Conservation (phyloP, 2,113 vertebrate species). For the Tenebrosternarchus preto region DNA sequence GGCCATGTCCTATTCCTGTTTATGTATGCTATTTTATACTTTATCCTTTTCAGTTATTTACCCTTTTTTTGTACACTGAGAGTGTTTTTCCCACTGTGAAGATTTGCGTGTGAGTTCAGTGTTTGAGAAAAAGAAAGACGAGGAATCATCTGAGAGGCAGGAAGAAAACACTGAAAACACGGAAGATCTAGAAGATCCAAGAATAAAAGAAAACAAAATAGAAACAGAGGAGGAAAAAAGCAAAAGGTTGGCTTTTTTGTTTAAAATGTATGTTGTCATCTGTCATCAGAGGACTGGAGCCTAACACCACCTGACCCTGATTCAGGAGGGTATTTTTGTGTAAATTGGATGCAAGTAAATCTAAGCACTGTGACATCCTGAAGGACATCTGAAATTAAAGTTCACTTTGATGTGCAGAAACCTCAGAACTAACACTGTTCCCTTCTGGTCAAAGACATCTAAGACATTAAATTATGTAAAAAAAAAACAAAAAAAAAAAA, state of each 20-base stretch:
- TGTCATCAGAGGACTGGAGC: background rate
- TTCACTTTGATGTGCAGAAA: no score
- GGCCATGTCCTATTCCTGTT: background rate
- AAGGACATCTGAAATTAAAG: no score
- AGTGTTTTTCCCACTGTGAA: conserved; percentile 35
- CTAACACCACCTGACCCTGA: background rate
- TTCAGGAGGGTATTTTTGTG: background rate
- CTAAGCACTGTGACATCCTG: no score
- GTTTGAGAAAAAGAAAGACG: conserved; percentile 60
- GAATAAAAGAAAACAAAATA: conserved; percentile 41
- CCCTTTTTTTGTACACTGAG: conserved; percentile 36
- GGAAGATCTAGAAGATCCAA: conserved; percentile 30
- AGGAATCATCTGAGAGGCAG: conserved; percentile 42
- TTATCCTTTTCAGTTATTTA: background rate
- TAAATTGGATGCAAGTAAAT: background rate
- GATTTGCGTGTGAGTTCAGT: conserved; percentile 60
- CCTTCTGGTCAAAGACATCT: no score
- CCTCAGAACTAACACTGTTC: no score
- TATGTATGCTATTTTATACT: background rate
- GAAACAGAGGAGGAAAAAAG: conserved; percentile 24
- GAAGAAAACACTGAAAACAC: conserved; percentile 39
- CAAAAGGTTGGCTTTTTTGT: conserved; percentile 18
- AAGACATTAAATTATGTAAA: background rate
- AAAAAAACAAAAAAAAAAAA: background rate
- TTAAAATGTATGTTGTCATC: background rate